phyloP scores from a whole-genome alignment of 2,113 vertebrate genomes.

The Pituophis catenifer region DNA sequence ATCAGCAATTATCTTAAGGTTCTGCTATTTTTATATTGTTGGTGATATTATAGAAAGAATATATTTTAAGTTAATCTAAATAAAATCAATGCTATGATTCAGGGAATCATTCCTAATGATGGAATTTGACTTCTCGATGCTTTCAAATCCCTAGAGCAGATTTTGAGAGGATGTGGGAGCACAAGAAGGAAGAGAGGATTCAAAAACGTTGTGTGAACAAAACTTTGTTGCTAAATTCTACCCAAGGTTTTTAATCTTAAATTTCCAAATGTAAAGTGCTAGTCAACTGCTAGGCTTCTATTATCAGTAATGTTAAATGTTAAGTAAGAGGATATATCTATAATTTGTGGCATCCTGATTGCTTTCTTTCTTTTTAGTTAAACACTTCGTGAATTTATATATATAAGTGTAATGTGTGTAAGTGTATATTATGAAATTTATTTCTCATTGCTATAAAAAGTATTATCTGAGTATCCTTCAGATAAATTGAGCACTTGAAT shows the following conservation, averaged over 20 bases:
- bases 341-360: not conserved
- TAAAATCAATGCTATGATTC: not conserved
- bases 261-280: not conserved
- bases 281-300: not conserved
- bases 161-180: not conserved
- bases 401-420: not conserved
- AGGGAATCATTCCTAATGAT: not conserved
- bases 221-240: not conserved
- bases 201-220: not conserved
- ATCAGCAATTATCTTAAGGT: not conserved
- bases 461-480: not conserved
- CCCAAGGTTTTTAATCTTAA: not conserved
- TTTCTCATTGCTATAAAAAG: not conserved
- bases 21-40: not conserved
- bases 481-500: not conserved
- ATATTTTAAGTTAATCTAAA: not conserved
- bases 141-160: not conserved
- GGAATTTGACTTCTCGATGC: not conserved
- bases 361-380: not conserved
- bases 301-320: not conserved
- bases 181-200: not conserved
- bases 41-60: not conserved
- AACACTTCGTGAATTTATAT: not conserved
- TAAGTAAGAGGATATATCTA: not conserved
- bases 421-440: not conserved